Evolutionary conservation across 2,797 vertebrate genomes (phyloP).

Genomic region (Enteromius afrohamiltoni): DNA sequence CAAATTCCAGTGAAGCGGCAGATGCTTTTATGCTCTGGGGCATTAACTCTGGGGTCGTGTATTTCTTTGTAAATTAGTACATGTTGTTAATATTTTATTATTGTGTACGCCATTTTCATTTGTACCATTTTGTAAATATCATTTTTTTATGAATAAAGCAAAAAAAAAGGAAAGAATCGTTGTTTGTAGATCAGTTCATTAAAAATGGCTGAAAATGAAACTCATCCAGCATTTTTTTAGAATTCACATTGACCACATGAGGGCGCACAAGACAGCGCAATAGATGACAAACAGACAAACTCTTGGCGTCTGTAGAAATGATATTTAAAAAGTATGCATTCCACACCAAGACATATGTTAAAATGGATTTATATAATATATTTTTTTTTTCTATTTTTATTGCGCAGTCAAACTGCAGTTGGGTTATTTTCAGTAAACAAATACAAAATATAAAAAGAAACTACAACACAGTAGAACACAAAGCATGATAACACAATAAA

Average conservation of each 20-base stretch:
- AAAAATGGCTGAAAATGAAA: neutral
- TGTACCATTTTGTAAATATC: neutral
- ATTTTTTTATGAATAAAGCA: neutral
- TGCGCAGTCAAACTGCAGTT: no score
- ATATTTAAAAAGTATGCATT: neutral
- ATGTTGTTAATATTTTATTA: neutral
- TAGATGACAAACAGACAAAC: neutral
- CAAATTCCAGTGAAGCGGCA: neutral
- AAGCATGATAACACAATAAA: no score
- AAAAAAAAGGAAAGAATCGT: neutral
- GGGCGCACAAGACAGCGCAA: slow-evolving; percentile 50
- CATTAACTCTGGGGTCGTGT: slow-evolving; percentile 3
- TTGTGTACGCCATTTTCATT: slow-evolving; percentile 12
- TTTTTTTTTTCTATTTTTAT: no score
- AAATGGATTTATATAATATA: no score
- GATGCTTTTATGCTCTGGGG: neutral
- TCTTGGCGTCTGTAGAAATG: neutral
- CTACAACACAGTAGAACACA: no score
- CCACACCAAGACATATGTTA: neutral
- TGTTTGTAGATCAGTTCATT: neutral
- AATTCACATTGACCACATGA: slow-evolving; percentile 40
- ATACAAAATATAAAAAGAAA: no score
- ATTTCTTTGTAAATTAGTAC: neutral
- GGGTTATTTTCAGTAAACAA: no score
- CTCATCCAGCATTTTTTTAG: neutral